Conservation (phyloP, 2,888 invertebrate species). For the Diarsia dahlii region DNA sequence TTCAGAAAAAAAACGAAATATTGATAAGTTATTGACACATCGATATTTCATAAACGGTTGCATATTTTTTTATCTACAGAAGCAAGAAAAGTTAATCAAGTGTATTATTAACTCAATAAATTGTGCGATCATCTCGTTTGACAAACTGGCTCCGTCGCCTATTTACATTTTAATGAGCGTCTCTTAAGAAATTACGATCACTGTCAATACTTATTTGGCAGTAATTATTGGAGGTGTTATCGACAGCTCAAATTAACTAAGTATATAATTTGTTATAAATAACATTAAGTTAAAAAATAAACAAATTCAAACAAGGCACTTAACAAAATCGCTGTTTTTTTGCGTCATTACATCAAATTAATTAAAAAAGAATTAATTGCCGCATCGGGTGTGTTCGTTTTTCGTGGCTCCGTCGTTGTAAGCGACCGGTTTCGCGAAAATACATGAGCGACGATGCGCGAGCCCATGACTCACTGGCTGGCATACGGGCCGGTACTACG, state of each 20-base stretch:
- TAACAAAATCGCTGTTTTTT: conserved; percentile 57
- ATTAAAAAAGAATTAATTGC: conserved; percentile 70
- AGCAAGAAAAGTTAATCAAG: conserved; percentile 18
- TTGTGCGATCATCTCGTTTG: conserved; percentile 11
- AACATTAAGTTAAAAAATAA: conserved; percentile 58
- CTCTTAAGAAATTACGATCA: conserved; percentile 46
- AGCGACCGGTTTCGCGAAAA: conserved; percentile 76
- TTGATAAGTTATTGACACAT: conserved; percentile 7
- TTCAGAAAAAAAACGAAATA: background rate
- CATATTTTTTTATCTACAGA: conserved; percentile 17
- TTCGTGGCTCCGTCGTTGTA: conserved; percentile 55
- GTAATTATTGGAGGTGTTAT: conserved; percentile 48
- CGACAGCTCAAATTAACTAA: conserved; percentile 50
- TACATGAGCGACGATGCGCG: conserved; percentile 64
- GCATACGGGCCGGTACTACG: conserved; percentile 69
- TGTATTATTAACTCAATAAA: conserved; percentile 26
- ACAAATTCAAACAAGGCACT: conserved; percentile 50
- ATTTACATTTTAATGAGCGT: conserved; percentile 39
- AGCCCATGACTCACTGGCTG: conserved; percentile 73
- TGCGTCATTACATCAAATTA: conserved; percentile 66
- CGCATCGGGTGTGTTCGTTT: conserved; percentile 67
- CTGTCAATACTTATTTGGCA: conserved; percentile 43
- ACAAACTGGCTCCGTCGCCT: conserved; percentile 37
- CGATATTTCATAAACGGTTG: conserved; percentile 18
- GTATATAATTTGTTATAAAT: conserved; percentile 59